Evolutionary conservation across 2,113 vertebrate species (phyloP).

Genomic region (Lampris incognitus): DNA sequence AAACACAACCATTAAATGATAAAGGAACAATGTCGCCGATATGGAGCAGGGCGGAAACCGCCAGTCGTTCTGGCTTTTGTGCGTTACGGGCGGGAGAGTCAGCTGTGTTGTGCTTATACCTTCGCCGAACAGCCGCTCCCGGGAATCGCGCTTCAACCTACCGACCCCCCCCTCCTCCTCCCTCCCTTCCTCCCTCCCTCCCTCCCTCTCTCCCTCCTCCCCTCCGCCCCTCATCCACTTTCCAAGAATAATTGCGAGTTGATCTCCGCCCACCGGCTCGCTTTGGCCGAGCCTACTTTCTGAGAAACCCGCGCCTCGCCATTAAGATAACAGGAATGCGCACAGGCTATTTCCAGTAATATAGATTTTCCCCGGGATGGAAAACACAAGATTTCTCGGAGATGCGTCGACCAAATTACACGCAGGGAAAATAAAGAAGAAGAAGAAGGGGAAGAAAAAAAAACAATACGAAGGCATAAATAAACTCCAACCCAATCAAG

Average conservation of each 20-base stretch:
- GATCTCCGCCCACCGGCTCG: constrained; percentile 74
- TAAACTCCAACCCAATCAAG: not conserved
- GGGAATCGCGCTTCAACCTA: constrained; percentile 70
- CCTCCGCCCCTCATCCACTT: constrained; percentile 67
- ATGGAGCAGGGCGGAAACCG: too few species aligned
- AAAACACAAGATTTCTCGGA: constrained; percentile 62
- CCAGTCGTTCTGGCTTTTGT: too few species aligned
- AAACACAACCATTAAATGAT: not conserved
- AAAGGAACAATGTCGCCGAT: too few species aligned
- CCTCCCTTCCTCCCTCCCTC: too few species aligned
- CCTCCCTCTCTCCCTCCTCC: too few species aligned
- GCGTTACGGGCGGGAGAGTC: too few species aligned
- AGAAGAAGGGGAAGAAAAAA: not conserved
- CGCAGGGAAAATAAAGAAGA: constrained; percentile 22
- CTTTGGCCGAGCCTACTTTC: constrained; percentile 68
- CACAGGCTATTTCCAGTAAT: constrained; percentile 73
- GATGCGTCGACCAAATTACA: constrained; percentile 45
- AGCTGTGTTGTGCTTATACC: not conserved
- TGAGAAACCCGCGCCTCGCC: constrained; percentile 76
- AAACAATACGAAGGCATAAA: not conserved
- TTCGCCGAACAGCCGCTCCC: constrained; percentile 67
- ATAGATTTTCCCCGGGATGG: constrained; percentile 66
- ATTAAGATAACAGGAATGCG: constrained; percentile 79
- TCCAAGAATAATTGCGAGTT: constrained; percentile 74
- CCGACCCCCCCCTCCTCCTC: too few species aligned